These are phyloP conservation scores for Heterotis niloticus DNA, from an alignment of 2,113 vertebrate genomes.

Conservation along the genomic window DNA sequence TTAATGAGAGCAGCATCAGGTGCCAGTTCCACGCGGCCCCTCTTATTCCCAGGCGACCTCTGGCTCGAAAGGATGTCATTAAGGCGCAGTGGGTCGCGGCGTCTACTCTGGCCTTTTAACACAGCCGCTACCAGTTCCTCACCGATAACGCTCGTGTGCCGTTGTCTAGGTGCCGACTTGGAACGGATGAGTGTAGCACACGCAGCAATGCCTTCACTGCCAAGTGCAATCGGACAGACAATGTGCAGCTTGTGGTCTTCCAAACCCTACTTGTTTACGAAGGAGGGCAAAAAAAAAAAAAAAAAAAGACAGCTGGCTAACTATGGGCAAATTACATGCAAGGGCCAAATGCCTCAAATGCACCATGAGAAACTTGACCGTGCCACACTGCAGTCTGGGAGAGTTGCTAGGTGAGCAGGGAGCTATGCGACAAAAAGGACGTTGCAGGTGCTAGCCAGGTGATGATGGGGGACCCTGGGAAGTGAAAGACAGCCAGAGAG, in stretches of 20 bases:
- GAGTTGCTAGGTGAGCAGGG: constrained; percentile 8
- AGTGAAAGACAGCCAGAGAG: background rate
- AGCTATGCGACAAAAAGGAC: background rate
- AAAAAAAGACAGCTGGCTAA: background rate
- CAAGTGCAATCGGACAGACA: background rate
- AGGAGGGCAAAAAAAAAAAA: background rate
- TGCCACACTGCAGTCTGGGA: background rate
- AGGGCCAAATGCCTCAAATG: background rate
- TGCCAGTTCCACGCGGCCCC: background rate
- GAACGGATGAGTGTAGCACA: background rate
- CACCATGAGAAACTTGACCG: background rate
- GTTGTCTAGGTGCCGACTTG: background rate
- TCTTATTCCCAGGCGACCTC: background rate
- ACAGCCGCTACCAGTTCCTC: background rate
- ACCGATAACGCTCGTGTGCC: background rate
- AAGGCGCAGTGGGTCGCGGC: background rate
- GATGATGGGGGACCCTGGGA: background rate
- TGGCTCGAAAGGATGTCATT: background rate
- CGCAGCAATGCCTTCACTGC: background rate
- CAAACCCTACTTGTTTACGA: background rate
- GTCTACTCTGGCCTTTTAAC: background rate
- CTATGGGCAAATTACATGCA: too few relatives aligned
- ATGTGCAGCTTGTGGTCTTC: background rate
- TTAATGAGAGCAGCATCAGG: background rate
- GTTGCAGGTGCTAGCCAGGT: too few relatives aligned